These are phyloP conservation scores for Dallia pectoralis DNA, from an alignment of 2,797 vertebrate genomes.

Conservation along the genomic window DNA sequence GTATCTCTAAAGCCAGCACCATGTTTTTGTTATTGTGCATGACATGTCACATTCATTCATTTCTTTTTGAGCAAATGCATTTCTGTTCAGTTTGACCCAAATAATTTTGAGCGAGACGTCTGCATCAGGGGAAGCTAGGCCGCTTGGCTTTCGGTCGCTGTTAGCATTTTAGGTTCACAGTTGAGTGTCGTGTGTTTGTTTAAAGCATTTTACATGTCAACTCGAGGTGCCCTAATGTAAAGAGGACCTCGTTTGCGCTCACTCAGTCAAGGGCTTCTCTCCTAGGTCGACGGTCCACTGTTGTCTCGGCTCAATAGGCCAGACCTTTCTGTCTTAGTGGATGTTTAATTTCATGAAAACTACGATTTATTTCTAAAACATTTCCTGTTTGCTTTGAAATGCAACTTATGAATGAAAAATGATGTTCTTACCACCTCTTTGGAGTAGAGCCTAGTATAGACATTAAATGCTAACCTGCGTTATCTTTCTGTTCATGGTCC, in stretches of 20 bases:
- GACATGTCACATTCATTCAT: background rate
- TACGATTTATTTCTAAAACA: conserved; percentile 34
- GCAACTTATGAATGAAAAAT: conserved; percentile 14
- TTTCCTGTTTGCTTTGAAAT: conserved; percentile 40
- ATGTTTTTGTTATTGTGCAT: background rate
- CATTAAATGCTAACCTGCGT: too few species aligned
- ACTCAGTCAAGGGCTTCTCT: background rate
- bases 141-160: background rate
- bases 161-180: background rate
- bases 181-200: background rate
- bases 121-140: background rate
- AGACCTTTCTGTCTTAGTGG: conserved; percentile 37
- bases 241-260: conserved; percentile 7
- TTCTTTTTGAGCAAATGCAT: background rate
- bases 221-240: background rate
- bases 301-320: conserved; percentile 32
- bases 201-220: background rate
- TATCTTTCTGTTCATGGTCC: background rate
- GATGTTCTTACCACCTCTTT: conserved; percentile 32
- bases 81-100: background rate
- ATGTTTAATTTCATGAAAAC: conserved; percentile 45
- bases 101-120: background rate
- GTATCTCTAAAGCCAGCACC: background rate
- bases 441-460: conserved; percentile 13
- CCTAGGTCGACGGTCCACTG: conserved; percentile 3